Base-by-base conservation (phyloP, 2,888 invertebrate species). In the Xiphydria camelus region DNA sequence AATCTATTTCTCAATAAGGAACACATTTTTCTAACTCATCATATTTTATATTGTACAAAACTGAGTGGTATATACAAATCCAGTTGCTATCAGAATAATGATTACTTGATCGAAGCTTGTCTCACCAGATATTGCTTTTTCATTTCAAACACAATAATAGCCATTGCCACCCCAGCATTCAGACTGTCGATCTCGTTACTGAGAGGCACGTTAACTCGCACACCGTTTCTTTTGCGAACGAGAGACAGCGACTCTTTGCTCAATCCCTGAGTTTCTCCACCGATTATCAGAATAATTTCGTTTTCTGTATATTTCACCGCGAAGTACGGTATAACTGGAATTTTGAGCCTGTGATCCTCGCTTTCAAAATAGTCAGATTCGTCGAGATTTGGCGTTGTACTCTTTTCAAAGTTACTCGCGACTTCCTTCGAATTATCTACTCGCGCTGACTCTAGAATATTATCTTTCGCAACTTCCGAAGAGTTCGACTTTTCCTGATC, bases 231-330 rank as follows among this genome's bases (percentile, higher is more conserved):
- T 21, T 75, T 69, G 20, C 76, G 69, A n/a, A 85, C 83, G 49
- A 89, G 78, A 55, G 83, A 36, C 64, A 85, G 86, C 4, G 89
- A 86, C 18, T 87, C 82, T 14, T 79, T 70, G 77, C 91, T 90
- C n/a, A 95, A 79, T 0, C 95, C 93, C 71, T 88, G 83, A 4
- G 92, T 92, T 77, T 96, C 96, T 5, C 94, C 94, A 9, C 94
- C 93, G 55, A 95, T 79, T 22, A 95, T 80, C 3, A 96, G 70
- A 20, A 87, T 82, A 19, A 84, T 79, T 18, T 78, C 73, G 35
- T 76, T 69, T 18, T 73, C 61, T 2, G 77, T 66, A 72, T 81
- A 88, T 59, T 85, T 78, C 1, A 84, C 71, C 37, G 80, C 69
- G 65, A 83, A 84, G 68, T 89, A 89, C 21, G 86, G 83, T 33